Conservation (phyloP, 2,888 invertebrate species). For the Plusia festucae region DNA sequence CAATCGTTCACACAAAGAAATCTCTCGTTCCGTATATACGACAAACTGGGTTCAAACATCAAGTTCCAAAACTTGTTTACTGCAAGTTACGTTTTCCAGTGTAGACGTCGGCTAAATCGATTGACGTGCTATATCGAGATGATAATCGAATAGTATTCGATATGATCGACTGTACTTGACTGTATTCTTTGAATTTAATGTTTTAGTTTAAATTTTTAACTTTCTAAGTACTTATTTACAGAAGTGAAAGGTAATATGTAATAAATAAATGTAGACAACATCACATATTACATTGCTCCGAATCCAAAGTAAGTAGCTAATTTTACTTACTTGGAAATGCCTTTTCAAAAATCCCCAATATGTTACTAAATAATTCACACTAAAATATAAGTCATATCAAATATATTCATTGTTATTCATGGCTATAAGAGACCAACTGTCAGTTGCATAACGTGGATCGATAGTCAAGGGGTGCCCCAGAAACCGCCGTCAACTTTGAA, state of each 20-base stretch:
- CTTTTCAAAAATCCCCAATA: not conserved
- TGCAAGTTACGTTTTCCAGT: constrained; percentile 47
- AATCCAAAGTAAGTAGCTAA: too few species aligned
- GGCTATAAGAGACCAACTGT: constrained; percentile 39
- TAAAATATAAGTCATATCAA: too few species aligned
- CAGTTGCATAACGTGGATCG: constrained; percentile 41
- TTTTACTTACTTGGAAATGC: too few species aligned
- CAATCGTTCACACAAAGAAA: constrained; percentile 61
- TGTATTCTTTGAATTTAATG: too few species aligned
- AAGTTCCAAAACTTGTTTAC: constrained; percentile 70
- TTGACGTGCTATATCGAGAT: constrained; percentile 49
- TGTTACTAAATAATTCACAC: too few species aligned
- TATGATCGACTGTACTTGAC: not conserved
- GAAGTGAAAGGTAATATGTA: too few species aligned
- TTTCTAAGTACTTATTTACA: too few species aligned
- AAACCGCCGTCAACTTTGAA: constrained; percentile 31
- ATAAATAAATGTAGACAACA: too few species aligned
- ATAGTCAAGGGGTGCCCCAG: constrained; percentile 30
- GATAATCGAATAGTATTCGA: constrained; percentile 25
- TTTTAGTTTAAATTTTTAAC: too few species aligned
- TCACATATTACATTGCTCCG: too few species aligned
- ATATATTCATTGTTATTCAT: constrained; percentile 32
- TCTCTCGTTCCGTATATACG: constrained; percentile 54
- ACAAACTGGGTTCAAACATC: constrained; percentile 58
- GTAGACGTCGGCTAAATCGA: constrained; percentile 40